Evolutionary conservation across 2,888 invertebrate species (phyloP), one percentile per base, ranked within the genome.

Genomic region (Drosophila neonasuta): DNA sequence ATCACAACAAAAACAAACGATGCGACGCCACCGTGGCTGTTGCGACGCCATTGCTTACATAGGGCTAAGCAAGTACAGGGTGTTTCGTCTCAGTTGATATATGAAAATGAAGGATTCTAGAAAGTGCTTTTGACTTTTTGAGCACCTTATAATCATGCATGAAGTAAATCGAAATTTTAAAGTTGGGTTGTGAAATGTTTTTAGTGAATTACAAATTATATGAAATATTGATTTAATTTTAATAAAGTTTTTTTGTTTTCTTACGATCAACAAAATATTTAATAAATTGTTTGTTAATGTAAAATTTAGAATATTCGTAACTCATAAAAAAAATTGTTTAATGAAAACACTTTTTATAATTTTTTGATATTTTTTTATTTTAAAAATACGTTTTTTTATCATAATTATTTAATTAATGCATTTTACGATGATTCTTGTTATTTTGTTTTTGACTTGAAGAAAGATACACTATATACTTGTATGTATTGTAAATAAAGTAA

Each of bases 391-490:
- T 74, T 65, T 34, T 46, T 24, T 68, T 48, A 46, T 70, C 32
- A 44, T 74, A 63, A 63, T 63, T 55, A 64, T 68, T 74, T 57
- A 55, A 68, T 68, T 75, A 66, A 74, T 75, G 71, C 71, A 71
- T 68, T 74, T 62, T 34, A 36, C 49, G 39, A 4, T 57, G 10
- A 24, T 48, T 30, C 3, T 34, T 55, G 17, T 65, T 59, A 44
- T 49, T 32, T 34, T 51, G 34, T 32, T 57, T 39, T 73, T 81
- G 83, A 81, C 81, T 81, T 82, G 77, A 57, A 77, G 73, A 80
- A 82, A 77, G 56, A 65, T 68, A 42, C 50, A 52, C 61, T 62
- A 20, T 62, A 20, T 17, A 46, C 34, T 55, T 41, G 39, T 13
- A 32, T 44, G 32, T 34, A 32, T 44, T 34, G 44, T 65, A 68